A percentile compares a stretch with the other conserved stretches of the same genome.
These are phyloP conservation scores for Tachina fera DNA, from an alignment of 2,888 invertebrate genomes.

Conservation along the genomic window DNA sequence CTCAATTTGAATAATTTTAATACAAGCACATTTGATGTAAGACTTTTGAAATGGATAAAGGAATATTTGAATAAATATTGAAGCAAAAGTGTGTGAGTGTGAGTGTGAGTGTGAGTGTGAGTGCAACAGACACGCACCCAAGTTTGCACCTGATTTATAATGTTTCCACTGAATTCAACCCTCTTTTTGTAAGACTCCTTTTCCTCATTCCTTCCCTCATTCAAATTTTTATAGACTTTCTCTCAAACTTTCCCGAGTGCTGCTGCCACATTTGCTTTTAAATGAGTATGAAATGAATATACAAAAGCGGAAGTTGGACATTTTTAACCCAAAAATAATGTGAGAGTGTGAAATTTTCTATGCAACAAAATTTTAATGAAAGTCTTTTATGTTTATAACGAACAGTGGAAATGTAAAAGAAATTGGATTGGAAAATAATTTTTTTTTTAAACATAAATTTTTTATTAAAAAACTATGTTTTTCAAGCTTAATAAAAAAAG, in stretches of 20 bases:
- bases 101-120: not conserved
- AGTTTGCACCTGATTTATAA: constrained; percentile 67
- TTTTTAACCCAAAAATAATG: constrained; percentile 40
- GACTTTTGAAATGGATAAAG: constrained; percentile 35
- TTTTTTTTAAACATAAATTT: too few relatives aligned
- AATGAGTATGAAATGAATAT: constrained; percentile 6
- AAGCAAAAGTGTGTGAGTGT: constrained; percentile 1
- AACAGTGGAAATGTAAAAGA: constrained; percentile 2
- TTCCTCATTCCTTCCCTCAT: not conserved
- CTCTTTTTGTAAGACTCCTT: constrained; percentile 2
- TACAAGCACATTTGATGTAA: constrained; percentile 34
- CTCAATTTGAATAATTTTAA: constrained; percentile 33
- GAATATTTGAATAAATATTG: constrained; percentile 14
- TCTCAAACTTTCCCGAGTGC: constrained; percentile 61
- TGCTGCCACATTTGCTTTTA: constrained; percentile 7
- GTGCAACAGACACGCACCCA: constrained; percentile 34
- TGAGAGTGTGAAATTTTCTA: constrained; percentile 54
- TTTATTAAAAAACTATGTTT: too few relatives aligned
- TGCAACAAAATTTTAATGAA: constrained; percentile 34
- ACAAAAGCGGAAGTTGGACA: constrained; percentile 63
- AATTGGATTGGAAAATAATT: not conserved
- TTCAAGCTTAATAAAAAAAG: too few relatives aligned
- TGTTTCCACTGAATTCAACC: constrained; percentile 53
- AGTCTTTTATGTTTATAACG: constrained; percentile 15
- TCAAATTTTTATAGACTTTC: constrained; percentile 64